Evolutionary conservation across 2,113 vertebrate species (phyloP), one percentile per base, ranked within the genome.

Genomic region (Penelope pileata): DNA sequence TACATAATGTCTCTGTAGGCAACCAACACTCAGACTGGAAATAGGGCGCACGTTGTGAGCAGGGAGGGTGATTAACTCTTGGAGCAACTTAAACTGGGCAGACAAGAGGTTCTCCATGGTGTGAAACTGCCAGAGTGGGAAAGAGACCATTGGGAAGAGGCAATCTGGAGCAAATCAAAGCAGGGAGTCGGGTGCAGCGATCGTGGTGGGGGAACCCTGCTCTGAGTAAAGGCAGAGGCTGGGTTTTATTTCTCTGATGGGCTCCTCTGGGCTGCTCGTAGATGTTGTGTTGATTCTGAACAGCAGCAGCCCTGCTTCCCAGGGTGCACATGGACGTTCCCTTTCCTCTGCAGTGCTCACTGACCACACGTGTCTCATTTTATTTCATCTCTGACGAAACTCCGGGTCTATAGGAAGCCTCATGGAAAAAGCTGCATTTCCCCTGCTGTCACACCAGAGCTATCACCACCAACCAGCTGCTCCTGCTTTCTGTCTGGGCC

Each of bases 1-100:
- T 91, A 27, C 63, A 10, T 34, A 86, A 88, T 92, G 78, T 87
- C 88, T 63, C 74, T 87, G 86, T 50, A 90, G 93, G 78, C 94
- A 85, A 10, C 32, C 47, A 21, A 30, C 73, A 48, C 3, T 24
- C 80, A 72, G 75, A 24, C 82, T 43, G 58, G 70, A 74, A 94
- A 47, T 2, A 54, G 78, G 53, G 63, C 66, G 73, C 42, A 3
- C 10, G 0, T 54, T 82, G 24, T 78, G 58, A 56, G 1, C 63
- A 90, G 66, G 3, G 1, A 27, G 86, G 75, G 38, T 14, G 53
- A 36, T 22, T 40, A 36, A 15, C 83, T 6, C 9, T 1, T 45
- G 77, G 43, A 72, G 81, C 79, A 69, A 36, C 66, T 24, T 64
- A 66, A 48, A 45, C 78, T 26, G 70, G 14, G 22, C 45, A 86